Conservation (phyloP, 2,888 invertebrate species). For the Lasius platythorax region DNA sequence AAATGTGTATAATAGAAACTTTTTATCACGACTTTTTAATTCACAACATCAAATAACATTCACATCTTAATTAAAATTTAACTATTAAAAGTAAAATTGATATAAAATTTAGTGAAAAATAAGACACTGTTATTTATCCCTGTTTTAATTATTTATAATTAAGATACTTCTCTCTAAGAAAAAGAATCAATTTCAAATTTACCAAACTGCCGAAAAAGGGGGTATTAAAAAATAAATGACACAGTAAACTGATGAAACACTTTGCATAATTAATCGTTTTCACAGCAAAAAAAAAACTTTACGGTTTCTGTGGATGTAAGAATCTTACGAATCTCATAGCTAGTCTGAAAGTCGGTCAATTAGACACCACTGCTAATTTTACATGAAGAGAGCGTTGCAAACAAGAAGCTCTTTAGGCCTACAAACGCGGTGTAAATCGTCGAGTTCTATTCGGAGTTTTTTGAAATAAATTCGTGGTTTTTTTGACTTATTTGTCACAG, state of each 20-base stretch:
- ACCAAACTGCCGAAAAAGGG: neutral
- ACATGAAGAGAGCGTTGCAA: neutral
- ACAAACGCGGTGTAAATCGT: conserved; percentile 2
- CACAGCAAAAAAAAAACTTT: neutral
- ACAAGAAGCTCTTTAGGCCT: conserved; percentile 4
- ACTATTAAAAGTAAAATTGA: neutral
- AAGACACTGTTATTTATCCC: neutral
- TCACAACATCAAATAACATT: neutral
- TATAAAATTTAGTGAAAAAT: neutral
- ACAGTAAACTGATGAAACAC: neutral
- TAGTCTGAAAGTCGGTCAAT: conserved; percentile 43
- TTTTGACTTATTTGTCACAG: neutral
- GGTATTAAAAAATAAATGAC: neutral
- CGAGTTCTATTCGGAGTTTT: neutral
- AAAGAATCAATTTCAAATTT: neutral
- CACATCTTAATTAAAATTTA: neutral
- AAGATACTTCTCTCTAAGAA: neutral
- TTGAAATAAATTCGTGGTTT: conserved; percentile 3
- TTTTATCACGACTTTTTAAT: neutral
- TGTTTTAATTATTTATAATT: neutral
- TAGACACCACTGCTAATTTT: conserved; percentile 41
- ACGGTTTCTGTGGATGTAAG: neutral
- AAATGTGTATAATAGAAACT: neutral
- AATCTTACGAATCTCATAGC: conserved; percentile 23
- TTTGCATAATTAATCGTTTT: neutral